These are phyloP conservation scores for Drosophila takahashii DNA, from an alignment of 1,140 invertebrate genomes.

Conservation along the genomic window DNA sequence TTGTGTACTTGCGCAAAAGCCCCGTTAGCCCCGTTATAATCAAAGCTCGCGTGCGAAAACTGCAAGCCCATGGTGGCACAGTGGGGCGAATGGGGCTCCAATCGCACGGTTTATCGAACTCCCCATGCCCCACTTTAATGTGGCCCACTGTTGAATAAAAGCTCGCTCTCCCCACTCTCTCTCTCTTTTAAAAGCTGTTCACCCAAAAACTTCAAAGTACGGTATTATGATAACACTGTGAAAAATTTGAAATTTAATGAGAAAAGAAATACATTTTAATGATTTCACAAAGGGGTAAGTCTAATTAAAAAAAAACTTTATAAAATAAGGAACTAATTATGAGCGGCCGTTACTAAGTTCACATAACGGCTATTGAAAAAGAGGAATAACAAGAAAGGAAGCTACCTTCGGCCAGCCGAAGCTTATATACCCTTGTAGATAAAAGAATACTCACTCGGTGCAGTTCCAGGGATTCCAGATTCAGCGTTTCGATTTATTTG, in stretches of 20 bases:
- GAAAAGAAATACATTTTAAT: neutral
- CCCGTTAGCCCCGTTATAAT: conserved; percentile 9
- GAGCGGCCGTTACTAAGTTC: too few species aligned
- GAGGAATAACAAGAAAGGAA: too few species aligned
- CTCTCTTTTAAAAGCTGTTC: neutral
- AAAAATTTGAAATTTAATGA: neutral
- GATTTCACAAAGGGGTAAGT: neutral
- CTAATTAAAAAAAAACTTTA: neutral
- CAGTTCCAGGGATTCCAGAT: too few species aligned
- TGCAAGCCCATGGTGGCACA: conserved; percentile 37
- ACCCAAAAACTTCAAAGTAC: neutral
- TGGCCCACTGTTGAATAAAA: conserved; percentile 23
- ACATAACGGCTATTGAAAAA: too few species aligned
- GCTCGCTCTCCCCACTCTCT: conserved; percentile 4
- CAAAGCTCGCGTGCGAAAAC: conserved; percentile 45
- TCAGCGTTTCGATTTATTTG: too few species aligned
- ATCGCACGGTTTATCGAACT: conserved; percentile 10
- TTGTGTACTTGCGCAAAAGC: conserved; percentile 75
- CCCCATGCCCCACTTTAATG: conserved; percentile 6
- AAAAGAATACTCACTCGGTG: too few species aligned
- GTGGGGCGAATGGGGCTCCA: conserved; percentile 4
- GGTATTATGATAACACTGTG: neutral
- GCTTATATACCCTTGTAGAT: too few species aligned
- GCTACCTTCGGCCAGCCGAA: too few species aligned
- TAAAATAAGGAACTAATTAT: neutral